phyloP scores from a whole-genome alignment of 2,888 invertebrate species.

The Agriopis aurantiaria region DNA sequence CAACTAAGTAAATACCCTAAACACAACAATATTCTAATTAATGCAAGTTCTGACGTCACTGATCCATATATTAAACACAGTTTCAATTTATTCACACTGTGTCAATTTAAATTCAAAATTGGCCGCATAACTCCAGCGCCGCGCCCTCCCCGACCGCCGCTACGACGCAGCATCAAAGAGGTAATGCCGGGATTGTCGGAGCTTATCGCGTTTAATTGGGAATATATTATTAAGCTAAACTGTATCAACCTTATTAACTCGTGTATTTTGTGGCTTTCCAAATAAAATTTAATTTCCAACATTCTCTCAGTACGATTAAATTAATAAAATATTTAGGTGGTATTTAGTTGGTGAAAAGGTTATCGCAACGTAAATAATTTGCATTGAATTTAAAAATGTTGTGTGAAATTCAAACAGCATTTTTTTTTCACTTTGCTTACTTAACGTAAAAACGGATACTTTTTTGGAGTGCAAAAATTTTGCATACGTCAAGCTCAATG shows the following conservation, averaged over 20 bases:
- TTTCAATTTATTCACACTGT: neutral
- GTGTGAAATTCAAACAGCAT: neutral
- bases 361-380: too few species aligned
- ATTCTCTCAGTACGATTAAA: too few species aligned
- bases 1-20: too few species aligned
- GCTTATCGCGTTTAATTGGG: neutral
- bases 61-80: neutral
- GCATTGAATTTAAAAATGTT: neutral
- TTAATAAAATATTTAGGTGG: too few species aligned
- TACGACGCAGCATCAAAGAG: constrained; percentile 4
- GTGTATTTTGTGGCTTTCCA: neutral
- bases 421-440: neutral
- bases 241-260: neutral
- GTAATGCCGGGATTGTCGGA: neutral
- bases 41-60: neutral
- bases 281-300: neutral
- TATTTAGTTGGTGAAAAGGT: too few species aligned
- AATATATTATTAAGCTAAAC: neutral
- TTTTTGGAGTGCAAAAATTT: too few species aligned
- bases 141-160: neutral
- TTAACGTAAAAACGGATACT: too few species aligned
- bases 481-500: too few species aligned
- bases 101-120: constrained; percentile 4
- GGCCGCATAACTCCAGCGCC: neutral
- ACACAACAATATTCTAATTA: too few species aligned